Evolutionary conservation across 2,797 vertebrate genomes (phyloP), one percentile per base, ranked within the genome.

Genomic region (Notolabrus celidotus): DNA sequence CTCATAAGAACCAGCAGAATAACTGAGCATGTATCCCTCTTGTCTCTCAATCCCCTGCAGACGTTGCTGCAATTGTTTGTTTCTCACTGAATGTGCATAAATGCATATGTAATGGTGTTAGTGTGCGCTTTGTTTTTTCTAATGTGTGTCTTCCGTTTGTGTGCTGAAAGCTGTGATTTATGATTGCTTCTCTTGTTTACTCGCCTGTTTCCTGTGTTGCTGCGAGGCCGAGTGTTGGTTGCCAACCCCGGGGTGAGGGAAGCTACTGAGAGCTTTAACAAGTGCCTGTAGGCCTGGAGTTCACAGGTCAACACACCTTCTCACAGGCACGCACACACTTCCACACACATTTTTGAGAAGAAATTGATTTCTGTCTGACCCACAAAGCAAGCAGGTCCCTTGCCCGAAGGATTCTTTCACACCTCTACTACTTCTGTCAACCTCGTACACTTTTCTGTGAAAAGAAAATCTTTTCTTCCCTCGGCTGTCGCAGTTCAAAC

Each of bases 131-230:
- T 72, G 64, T 67, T 77, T 73, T 68, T 77, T 73, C 67, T 75
- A 81, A 76, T 86, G 79, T 83, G 69, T 78, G 77, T 79, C 80
- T 83, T 60, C 23, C 45, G 63, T 77, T 84, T 79, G 78, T 72
- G 68, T 79, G 67, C 74, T 54, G 74, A 85, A 82, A 86, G 82
- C 80, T 87, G 79, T 74, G 80, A 81, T 88, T 84, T 80, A 76
- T 88, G 83, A 90, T 90, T 89, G 79, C 86, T 74, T 87, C 78
- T 71, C 83, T 84, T 92, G 88, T 92, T 93, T 93, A 86, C 82
- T 83, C 70, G 12, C 72, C 70, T 69, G 68, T 85, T 90, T 91
- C 86, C 83, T 82, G 81, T 59, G 67, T 70, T 54, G 82, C 81
- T 67, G 71, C 17, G 77, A 76, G 71, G 71, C 65, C 10, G 55